These are phyloP conservation scores for Rhinolophus ferrumequinum DNA, from an alignment of 2,113 vertebrate genomes.

Conservation along the genomic window DNA sequence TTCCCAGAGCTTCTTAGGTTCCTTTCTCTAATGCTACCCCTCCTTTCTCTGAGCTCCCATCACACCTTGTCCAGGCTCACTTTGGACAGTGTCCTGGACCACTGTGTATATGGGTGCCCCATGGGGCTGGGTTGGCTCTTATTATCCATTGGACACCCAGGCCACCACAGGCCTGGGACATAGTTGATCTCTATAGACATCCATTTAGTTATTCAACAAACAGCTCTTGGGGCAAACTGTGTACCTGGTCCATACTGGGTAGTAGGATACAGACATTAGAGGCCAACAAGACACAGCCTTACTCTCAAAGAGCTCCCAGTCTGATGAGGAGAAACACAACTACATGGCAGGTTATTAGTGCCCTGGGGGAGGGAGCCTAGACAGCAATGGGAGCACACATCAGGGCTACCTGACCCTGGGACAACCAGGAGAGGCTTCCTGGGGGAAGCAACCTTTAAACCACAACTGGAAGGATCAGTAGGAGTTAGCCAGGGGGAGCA, in stretches of 20 bases:
- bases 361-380: neutral
- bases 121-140: too few relatives aligned
- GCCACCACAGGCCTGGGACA: neutral
- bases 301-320: neutral
- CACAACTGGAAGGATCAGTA: neutral
- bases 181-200: neutral
- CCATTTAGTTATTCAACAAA: neutral
- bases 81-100: neutral
- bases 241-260: neutral
- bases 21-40: too few relatives aligned
- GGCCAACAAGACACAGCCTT: too few relatives aligned
- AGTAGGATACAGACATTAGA: neutral
- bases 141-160: neutral
- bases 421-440: neutral
- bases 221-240: neutral
- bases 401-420: neutral
- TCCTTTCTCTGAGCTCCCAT: neutral
- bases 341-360: neutral
- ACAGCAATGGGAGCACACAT: fast-evolving
- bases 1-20: neutral
- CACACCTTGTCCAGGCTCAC: neutral
- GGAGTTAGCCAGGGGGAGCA: neutral
- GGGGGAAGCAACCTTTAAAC: neutral
- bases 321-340: neutral
- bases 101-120: neutral